phyloP scores from a whole-genome alignment of 2,888 invertebrate genomes.

The Cephus pygmeus region DNA sequence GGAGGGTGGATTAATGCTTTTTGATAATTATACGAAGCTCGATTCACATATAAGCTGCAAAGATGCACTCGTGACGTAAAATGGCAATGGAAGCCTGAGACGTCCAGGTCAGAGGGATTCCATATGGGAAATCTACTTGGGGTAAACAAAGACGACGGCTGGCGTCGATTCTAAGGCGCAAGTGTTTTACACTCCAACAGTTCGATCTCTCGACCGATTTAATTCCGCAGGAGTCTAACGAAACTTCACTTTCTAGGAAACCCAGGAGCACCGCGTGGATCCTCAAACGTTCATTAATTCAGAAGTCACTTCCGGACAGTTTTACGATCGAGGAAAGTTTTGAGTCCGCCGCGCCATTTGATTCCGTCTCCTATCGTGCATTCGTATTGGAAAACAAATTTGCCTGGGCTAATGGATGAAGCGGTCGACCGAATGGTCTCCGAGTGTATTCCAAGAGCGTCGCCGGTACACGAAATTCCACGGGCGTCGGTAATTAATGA shows the following conservation, averaged over 20 bases:
- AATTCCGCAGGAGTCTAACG: neutral
- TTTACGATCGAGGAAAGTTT: constrained; percentile 46
- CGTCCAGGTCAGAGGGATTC: neutral
- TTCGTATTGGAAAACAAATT: constrained; percentile 60
- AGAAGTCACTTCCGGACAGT: constrained; percentile 47
- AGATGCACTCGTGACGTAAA: neutral
- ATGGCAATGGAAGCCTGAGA: neutral
- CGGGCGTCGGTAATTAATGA: constrained; percentile 48
- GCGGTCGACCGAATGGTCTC: constrained; percentile 45
- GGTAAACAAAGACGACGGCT: constrained; percentile 9
- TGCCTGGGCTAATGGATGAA: constrained; percentile 60
- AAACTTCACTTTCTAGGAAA: neutral
- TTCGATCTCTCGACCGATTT: neutral
- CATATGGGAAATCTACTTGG: neutral
- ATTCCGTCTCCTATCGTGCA: constrained; percentile 35
- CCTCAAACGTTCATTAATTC: constrained; percentile 51
- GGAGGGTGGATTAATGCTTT: neutral
- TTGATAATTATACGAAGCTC: neutral
- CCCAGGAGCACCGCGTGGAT: constrained; percentile 16
- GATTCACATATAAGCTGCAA: neutral
- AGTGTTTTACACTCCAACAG: constrained; percentile 39
- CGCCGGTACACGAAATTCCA: constrained; percentile 2
- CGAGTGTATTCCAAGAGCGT: constrained; percentile 29
- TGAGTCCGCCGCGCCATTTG: constrained; percentile 33
- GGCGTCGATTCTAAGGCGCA: constrained; percentile 24